phyloP scores from a whole-genome alignment of 2,888 invertebrate genomes.

The Coecobrya sp. region DNA sequence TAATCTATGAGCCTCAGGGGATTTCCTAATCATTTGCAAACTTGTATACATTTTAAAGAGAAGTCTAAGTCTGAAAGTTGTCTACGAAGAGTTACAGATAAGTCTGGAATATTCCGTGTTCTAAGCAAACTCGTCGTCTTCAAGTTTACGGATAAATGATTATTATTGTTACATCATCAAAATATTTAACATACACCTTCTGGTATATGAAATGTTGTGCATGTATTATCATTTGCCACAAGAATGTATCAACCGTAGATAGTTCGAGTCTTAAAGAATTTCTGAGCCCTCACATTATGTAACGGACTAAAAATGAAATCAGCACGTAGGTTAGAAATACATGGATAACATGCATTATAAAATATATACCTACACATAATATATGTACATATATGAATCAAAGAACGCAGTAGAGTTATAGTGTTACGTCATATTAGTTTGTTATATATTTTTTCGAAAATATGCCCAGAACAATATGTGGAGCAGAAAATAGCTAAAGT shows the following conservation, averaged over 20 bases:
- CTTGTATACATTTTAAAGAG: not conserved
- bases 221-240: not conserved
- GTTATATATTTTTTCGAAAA: slow-evolving; percentile 2
- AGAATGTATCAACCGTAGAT: not conserved
- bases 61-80: too few species aligned
- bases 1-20: slow-evolving; percentile 82
- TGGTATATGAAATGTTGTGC: not conserved
- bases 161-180: not conserved
- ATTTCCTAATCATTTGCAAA: slow-evolving; percentile 73
- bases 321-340: not conserved
- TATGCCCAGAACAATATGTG: not conserved
- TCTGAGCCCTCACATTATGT: too few species aligned
- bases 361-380: too few species aligned
- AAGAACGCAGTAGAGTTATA: too few species aligned
- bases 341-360: too few species aligned
- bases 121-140: too few species aligned
- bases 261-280: not conserved
- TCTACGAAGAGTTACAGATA: too few species aligned
- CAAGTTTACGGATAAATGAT: too few species aligned
- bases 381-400: too few species aligned
- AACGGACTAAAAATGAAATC: not conserved
- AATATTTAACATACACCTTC: not conserved
- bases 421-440: too few species aligned
- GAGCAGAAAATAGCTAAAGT: not conserved
- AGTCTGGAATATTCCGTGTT: too few species aligned